Base-by-base conservation (phyloP, 2,113 vertebrate species). In the Nothoprocta perdicaria region DNA sequence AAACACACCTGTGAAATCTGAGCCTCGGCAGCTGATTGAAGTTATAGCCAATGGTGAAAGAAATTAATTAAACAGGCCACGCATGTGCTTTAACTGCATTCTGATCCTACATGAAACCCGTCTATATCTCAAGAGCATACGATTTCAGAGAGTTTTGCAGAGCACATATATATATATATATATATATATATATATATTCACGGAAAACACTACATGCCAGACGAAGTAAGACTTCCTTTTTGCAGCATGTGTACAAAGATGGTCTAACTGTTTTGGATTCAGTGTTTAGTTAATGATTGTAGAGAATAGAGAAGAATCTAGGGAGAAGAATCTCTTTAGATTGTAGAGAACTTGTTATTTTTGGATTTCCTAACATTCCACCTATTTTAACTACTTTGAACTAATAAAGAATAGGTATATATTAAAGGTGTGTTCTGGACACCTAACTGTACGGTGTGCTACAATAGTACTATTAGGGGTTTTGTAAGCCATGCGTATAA, bases 1-100 rank as follows among this genome's bases (percentile, higher is more conserved):
- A 31, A 71, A 10, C 27, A 78, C 79, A 94, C 89, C 90, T 94
- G 90, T 80, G 88, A 92, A 89, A 89, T 77, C 71, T 29, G 67
- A 88, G 33, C 9, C 77, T 26, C 73, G 83, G 41, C 12, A 88
- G 80, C 89, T 75, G 48, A 89, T 78, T 92, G 82, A 93, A 93
- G 61, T 58, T 43, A 19, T 17, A 10, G 73, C n/a, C 76, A 72
- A 15, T 65, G 43, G 68, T 83, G 65, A 92, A 83, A 91, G 18
- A 73, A 86, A 62, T 78, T 57, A 91, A 92, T 91, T 74, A 80
- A 92, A 80, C 65, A 88, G 61, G 68, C 57, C 52, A 4, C 46
- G 33, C n/a, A 63, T 38, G 41, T 53, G 33, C 46, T 84, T 92
- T 79, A 95, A 89, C 45, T 72, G 45, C 58, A 53, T 62, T 82